phyloP scores from a whole-genome alignment of 2,888 invertebrate genomes.

The Doris montereyensis region DNA sequence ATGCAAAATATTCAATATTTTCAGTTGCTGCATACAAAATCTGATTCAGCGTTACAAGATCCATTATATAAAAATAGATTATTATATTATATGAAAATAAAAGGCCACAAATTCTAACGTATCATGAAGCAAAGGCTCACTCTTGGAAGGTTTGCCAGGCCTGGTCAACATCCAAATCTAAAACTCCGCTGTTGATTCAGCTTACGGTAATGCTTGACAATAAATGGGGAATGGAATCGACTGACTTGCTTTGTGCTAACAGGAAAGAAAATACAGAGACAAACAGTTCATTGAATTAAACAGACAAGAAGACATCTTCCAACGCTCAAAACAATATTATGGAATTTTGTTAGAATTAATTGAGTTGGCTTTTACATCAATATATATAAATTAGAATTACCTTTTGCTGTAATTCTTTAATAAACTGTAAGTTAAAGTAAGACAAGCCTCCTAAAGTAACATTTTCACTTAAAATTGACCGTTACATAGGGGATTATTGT shows the following conservation, averaged over 20 bases:
- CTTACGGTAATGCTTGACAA: conserved; percentile 60
- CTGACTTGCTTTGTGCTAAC: conserved; percentile 72
- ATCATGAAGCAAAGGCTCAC: too few species aligned
- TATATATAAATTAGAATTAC: background rate
- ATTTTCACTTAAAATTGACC: too few species aligned
- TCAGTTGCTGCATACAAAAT: too few species aligned
- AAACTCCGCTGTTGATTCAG: conserved; percentile 64
- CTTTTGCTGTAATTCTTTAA: too few species aligned
- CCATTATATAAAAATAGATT: too few species aligned
- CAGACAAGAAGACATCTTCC: background rate
- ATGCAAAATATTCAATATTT: too few species aligned
- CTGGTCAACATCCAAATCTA: conserved; percentile 60
- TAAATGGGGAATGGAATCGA: conserved; percentile 71
- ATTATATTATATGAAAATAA: too few species aligned
- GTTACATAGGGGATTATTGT: too few species aligned
- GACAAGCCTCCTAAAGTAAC: too few species aligned
- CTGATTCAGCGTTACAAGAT: too few species aligned
- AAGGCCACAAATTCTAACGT: too few species aligned
- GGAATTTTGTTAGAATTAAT: background rate
- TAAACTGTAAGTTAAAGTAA: too few species aligned
- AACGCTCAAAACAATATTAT: background rate
- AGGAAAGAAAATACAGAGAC: background rate
- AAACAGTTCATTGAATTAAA: background rate
- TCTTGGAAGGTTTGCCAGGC: conserved; percentile 69
- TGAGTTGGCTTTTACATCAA: background rate